Percentiles rank a stretch among this genome's conserved stretches.
These are phyloP conservation scores for Drosophila subpulchrella DNA, from an alignment of 1,140 invertebrate species.

Conservation along the genomic window DNA sequence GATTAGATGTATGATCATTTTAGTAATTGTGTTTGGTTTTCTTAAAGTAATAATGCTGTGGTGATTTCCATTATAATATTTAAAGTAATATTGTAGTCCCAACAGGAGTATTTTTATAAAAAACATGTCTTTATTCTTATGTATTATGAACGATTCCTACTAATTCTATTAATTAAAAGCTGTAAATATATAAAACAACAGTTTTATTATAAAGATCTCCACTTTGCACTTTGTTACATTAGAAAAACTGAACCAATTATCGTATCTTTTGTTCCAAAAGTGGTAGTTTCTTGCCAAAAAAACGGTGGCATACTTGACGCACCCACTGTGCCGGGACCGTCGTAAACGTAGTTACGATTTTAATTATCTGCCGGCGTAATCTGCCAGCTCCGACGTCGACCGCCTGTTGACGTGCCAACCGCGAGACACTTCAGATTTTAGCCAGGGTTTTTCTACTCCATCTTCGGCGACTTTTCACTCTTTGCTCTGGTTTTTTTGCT, in stretches of 20 bases:
- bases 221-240: background rate
- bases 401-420: conserved; percentile 66
- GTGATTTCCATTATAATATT: no score
- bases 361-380: conserved; percentile 81
- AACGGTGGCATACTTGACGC: conserved; percentile 20
- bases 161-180: no score
- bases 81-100: no score
- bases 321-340: conserved; percentile 31
- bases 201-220: no score
- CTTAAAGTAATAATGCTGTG: background rate
- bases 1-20: background rate
- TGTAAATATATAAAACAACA: no score
- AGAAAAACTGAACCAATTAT: background rate
- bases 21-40: background rate
- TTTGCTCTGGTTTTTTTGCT: conserved; percentile 21
- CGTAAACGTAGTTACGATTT: conserved; percentile 77
- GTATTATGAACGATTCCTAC: no score
- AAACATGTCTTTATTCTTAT: no score
- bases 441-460: conserved; percentile 32
- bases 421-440: conserved; percentile 61
- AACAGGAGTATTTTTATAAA: no score
- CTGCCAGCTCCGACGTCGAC: conserved; percentile 41
- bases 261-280: background rate
- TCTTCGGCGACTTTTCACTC: conserved; percentile 41
- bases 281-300: conserved; percentile 9